A percentile compares a stretch with the other conserved stretches of the same genome.
These are phyloP conservation scores for Cynopterus brachyotis DNA, from an alignment of 2,113 vertebrate genomes.

Conservation along the genomic window DNA sequence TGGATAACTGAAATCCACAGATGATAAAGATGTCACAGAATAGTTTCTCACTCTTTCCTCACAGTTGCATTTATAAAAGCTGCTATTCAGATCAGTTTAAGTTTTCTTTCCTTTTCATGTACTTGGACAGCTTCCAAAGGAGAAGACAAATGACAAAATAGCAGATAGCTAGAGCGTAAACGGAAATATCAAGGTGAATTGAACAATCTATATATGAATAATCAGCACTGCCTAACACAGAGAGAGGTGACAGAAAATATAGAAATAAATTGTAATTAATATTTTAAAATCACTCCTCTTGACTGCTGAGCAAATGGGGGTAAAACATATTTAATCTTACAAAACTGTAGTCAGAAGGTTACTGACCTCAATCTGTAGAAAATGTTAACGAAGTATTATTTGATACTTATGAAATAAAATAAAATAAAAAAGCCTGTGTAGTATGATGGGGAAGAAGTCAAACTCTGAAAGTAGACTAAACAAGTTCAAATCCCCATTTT, in stretches of 20 bases:
- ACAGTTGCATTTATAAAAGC: conserved; percentile 44
- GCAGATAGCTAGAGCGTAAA: conserved; percentile 65
- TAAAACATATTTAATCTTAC: not conserved
- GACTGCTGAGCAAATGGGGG: not conserved
- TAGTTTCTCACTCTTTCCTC: conserved; percentile 33
- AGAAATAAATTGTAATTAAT: conserved; percentile 29
- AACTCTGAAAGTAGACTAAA: not conserved
- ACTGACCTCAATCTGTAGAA: not conserved
- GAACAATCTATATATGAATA: conserved; percentile 28
- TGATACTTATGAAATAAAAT: not conserved
- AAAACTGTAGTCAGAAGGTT: not conserved
- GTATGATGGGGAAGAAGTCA: not conserved
- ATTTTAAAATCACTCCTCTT: not conserved
- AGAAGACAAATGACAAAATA: conserved; percentile 73
- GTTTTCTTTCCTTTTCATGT: conserved; percentile 36
- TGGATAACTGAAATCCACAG: conserved; percentile 51
- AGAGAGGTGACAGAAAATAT: not conserved
- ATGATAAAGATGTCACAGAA: conserved; percentile 62
- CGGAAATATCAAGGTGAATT: conserved; percentile 52
- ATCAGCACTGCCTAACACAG: not conserved
- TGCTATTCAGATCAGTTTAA: conserved; percentile 48
- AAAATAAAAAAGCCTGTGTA: not conserved
- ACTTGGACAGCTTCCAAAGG: conserved; percentile 70
- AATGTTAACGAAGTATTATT: not conserved
- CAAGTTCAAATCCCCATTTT: not conserved